Percentiles rank a stretch among this genome's conserved stretches.
These are phyloP conservation scores for Drymonia ruficornis DNA, from an alignment of 2,888 invertebrate species.

Conservation along the genomic window DNA sequence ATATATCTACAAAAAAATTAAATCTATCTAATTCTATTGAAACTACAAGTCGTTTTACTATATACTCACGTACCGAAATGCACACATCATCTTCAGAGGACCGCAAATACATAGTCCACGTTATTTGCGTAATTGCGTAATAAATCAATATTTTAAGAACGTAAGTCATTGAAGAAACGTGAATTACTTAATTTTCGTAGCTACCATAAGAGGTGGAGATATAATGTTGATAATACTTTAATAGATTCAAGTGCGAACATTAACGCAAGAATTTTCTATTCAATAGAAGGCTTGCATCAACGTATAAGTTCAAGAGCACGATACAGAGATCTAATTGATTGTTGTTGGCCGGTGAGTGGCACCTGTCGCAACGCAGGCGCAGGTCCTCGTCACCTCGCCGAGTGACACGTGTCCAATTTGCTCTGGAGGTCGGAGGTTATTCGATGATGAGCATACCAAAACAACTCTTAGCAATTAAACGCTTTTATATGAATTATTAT, in stretches of 20 bases:
- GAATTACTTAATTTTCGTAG: not conserved
- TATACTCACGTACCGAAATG: no score
- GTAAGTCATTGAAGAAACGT: not conserved
- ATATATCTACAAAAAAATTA: no score
- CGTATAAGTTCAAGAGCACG: slow-evolving; percentile 33
- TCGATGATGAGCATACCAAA: slow-evolving; percentile 3
- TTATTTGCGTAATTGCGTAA: not conserved
- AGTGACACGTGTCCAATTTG: slow-evolving; percentile 13
- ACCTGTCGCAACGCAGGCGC: slow-evolving; percentile 25
- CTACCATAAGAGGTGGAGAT: not conserved
- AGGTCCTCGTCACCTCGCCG: slow-evolving; percentile 14
- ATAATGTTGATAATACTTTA: not conserved
- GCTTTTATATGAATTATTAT: no score
- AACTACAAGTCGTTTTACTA: no score
- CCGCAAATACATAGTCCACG: not conserved
- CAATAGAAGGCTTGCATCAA: slow-evolving; percentile 21
- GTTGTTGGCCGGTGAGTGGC: slow-evolving; percentile 8
- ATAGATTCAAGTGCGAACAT: not conserved
- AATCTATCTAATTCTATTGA: no score
- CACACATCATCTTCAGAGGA: not conserved
- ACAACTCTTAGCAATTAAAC: not conserved
- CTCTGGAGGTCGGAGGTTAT: slow-evolving; percentile 28
- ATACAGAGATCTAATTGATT: slow-evolving; percentile 30
- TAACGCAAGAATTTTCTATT: slow-evolving; percentile 10
- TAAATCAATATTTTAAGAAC: not conserved